Evolutionary conservation across 2,888 invertebrate genomes (phyloP), one percentile per base, ranked within the genome.

Genomic region (Oasisia sp.): DNA sequence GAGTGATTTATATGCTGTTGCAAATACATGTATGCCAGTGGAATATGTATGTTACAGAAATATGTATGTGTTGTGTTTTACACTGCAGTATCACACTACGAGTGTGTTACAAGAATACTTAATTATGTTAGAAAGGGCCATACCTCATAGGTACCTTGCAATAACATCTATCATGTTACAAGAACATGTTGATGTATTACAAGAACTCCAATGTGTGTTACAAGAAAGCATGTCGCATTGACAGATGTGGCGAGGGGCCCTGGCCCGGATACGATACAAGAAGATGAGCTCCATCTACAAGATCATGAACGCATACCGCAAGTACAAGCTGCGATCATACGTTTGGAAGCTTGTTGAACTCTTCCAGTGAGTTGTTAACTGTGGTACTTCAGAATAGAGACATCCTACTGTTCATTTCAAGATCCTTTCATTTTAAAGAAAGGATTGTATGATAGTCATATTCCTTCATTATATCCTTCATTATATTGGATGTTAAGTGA

Each of bases 221-320:
- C 74, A 74, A 74, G 74, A 74, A 74, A 27, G 27, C 74, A 27
- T 74, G 90, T 90, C 14, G 32, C 32, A 14, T 90, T 91, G 95
- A 11, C 93, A 97, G 97, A 95, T 96, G 96, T 99, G 99, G 97
- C 97, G 99, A 94, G 99, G 98, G 44, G 97, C 97, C 0, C 95
- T 98, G 44, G 98, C 98, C 14, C 97, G 99, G 38, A 97, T 97
- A 95, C 97, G 98, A 91, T 99, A 98, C 96, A 97, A 97, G 96
- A 97, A 97, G 96, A 98, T 99, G 97, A 97, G 97, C 96, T 99
- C 99, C 0, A 98, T 98, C 0, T 96, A 98, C 94, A 96, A 97
- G 93, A 99, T 99, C 95, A 98, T 98, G 96, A 97, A 97, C 92
- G 97, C 98, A 12, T 99, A 98, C 97, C 97, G 98, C 92, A 97